Evolutionary conservation across 2,888 invertebrate genomes (phyloP), one percentile per base, ranked within the genome.

Genomic region (Drosophila quinaria): DNA sequence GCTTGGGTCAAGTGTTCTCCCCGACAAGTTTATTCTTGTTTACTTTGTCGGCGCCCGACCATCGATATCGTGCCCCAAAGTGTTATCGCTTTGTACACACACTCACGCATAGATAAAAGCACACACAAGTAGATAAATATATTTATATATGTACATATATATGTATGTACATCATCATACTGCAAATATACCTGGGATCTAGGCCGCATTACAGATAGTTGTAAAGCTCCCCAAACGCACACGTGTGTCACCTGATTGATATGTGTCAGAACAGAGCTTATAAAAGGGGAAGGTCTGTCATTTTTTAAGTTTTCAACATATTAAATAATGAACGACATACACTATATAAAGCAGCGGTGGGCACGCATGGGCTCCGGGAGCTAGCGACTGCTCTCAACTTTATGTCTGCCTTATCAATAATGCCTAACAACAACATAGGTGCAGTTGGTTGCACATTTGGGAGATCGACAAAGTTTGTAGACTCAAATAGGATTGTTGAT

Each of bases 11-110:
- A 77, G 77, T 74, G 74, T 22, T 58, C 54, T 51, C 41, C 56
- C 55, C 19, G 50, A 37, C 56, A 59, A 59, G 66, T 71, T 62
- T 61, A 58, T 58, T 74, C 69, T 79, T 78, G 72, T 72, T 78
- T 78, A 72, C 66, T 78, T 78, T 79, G 69, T 76, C 56, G 72
- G 65, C 72, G 72, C 61, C 64, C 59, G 51, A 33, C 46, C 72
- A 72, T 79, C 78, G 69, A 79, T 75, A 63, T 56, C 39, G 29
- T 44, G 59, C 58, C 67, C 62, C 51, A 25, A 68, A 61, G 68
- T 68, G 61, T 79, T 78, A 65, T 78, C 79, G 64, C 68, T 42
- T 41, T 44, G 15, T 51, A 49, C 50, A 55, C 73, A 37, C 70
- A 55, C 51, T 44, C 15, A 46, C 19, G 37, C 37, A 50, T 63